Evolutionary conservation across 1,140 invertebrate genomes (phyloP).

Genomic region (Ruditapes philippinarum): DNA sequence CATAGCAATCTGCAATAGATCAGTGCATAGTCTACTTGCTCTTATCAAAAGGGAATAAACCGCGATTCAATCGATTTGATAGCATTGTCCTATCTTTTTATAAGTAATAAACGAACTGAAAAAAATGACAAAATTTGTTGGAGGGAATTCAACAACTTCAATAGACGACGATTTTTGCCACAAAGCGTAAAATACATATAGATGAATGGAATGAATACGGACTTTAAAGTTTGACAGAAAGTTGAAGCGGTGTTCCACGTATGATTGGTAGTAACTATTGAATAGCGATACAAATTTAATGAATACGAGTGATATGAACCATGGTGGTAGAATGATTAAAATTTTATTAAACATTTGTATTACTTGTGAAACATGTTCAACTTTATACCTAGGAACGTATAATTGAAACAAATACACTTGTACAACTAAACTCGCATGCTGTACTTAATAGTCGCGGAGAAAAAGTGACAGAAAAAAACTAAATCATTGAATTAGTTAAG

Average conservation of each 20-base stretch:
- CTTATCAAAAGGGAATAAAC: not conserved
- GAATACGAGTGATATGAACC: not conserved
- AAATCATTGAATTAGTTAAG: too few relatives aligned
- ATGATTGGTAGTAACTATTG: not conserved
- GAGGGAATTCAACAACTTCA: not conserved
- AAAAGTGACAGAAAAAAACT: too few relatives aligned
- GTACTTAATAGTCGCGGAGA: too few relatives aligned
- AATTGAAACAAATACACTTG: not conserved
- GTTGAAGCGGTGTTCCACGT: not conserved
- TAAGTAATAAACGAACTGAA: not conserved
- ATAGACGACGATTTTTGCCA: not conserved
- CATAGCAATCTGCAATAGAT: too few relatives aligned
- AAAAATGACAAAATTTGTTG: slow-evolving; percentile 14
- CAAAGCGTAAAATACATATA: not conserved
- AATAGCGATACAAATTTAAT: not conserved
- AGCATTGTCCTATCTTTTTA: not conserved
- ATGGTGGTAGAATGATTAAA: not conserved
- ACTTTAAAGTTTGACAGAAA: not conserved
- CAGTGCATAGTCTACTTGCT: too few relatives aligned
- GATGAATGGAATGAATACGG: not conserved
- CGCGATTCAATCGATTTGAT: not conserved
- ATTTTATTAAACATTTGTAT: not conserved
- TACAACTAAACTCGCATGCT: too few relatives aligned
- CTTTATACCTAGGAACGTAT: not conserved
- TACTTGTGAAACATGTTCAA: not conserved